Evolutionary conservation across 2,797 vertebrate species (phyloP).

Genomic region (Pipistrellus kuhlii): DNA sequence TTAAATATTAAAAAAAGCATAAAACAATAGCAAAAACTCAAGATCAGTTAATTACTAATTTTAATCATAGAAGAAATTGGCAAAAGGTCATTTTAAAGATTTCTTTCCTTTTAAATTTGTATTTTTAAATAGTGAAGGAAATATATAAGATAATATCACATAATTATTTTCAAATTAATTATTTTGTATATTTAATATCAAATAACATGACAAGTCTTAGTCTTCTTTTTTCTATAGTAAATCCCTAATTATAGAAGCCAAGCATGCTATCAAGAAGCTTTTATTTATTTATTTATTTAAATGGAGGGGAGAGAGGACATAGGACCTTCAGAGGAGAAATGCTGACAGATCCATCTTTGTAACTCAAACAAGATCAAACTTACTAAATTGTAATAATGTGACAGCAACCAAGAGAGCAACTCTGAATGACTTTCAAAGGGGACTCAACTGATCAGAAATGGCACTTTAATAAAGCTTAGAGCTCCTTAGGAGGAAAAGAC

Average conservation of each 20-base stretch:
- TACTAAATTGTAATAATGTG: background rate
- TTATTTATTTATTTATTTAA: background rate
- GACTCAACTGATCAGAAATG: constrained; percentile 37
- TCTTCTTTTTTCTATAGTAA: background rate
- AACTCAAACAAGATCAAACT: constrained; percentile 41
- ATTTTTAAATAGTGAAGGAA: constrained; percentile 16
- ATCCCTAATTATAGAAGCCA: background rate
- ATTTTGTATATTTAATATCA: background rate
- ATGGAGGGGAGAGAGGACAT: background rate
- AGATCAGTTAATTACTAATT: background rate
- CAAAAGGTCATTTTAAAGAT: background rate
- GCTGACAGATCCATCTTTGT: background rate
- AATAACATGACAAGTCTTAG: background rate
- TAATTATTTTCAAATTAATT: background rate
- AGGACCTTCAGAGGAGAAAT: background rate
- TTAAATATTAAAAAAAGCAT: background rate
- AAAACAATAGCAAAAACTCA: background rate
- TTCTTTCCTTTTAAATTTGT: background rate
- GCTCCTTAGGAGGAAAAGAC: background rate
- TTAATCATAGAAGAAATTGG: background rate
- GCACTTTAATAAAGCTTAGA: constrained; percentile 8
- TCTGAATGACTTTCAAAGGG: constrained; percentile 47
- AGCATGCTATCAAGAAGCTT: background rate
- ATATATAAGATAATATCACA: background rate
- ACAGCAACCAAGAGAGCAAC: background rate